A percentile compares a stretch with the other conserved stretches of the same genome.
Conservation (phyloP, 2,888 invertebrate genomes). For the Mesorhabditis sp. region DNA sequence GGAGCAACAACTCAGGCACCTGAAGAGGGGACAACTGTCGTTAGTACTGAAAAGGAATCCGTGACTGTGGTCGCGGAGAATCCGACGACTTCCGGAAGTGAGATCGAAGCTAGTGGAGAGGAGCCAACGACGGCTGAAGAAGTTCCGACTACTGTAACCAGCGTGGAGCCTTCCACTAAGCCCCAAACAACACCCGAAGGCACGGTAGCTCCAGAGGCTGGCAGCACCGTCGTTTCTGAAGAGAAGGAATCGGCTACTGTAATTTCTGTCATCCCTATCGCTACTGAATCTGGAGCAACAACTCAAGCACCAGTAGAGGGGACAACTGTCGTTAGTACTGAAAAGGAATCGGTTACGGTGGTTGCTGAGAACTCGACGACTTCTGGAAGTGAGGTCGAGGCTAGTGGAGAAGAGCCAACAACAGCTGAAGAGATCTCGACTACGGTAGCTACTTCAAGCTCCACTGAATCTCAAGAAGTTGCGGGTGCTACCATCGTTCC, state of each 20-base stretch:
- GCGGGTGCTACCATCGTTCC: too few species aligned
- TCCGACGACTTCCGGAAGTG: constrained; percentile 6
- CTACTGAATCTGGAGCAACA: constrained; percentile 13
- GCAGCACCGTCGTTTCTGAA: constrained; percentile 19
- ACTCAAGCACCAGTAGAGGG: constrained; percentile 20
- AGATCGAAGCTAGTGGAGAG: constrained; percentile 20
- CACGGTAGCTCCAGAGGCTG: constrained; percentile 7
- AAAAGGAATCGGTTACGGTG: neutral
- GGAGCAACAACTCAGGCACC: constrained; percentile 14
- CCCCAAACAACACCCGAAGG: constrained; percentile 7
- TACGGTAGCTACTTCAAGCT: neutral
- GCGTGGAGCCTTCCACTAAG: neutral
- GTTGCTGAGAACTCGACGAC: neutral
- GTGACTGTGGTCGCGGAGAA: constrained; percentile 7
- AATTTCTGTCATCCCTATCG: constrained; percentile 10
- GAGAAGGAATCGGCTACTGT: constrained; percentile 13
- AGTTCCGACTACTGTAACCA: constrained; percentile 11
- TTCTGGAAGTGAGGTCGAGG: constrained; percentile 12
- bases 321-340: neutral
- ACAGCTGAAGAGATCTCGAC: constrained; percentile 11
- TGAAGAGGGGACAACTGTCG: constrained; percentile 16
- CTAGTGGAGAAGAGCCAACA: constrained; percentile 19
- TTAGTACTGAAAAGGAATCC: constrained; percentile 12
- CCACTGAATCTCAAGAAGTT: too few species aligned
- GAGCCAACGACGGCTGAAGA: constrained; percentile 16